phyloP scores from a whole-genome alignment of 64 coral and sea anemone species.

The Montipora sp. region DNA sequence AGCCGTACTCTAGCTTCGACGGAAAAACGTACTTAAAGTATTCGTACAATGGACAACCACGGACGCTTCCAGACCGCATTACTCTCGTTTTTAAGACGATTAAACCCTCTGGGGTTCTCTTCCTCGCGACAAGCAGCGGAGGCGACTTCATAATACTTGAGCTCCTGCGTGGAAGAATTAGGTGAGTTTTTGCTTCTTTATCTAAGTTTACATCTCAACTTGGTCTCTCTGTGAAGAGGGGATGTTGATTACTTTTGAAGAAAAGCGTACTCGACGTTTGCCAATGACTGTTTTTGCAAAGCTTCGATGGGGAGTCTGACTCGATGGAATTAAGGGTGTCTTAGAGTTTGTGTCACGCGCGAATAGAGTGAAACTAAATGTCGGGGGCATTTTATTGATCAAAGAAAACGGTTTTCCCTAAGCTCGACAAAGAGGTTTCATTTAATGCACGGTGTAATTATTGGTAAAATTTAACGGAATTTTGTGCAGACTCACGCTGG shows the following conservation, averaged over 20 bases:
- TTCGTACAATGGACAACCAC: slow-evolving; percentile 17
- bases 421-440: neutral
- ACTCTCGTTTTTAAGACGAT: slow-evolving; percentile 79
- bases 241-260: slow-evolving; percentile 41
- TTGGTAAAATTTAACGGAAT: slow-evolving; percentile 45
- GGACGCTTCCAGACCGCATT: slow-evolving; percentile 60
- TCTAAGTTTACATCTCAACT: slow-evolving; percentile 63
- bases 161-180: slow-evolving; percentile 88
- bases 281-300: slow-evolving; percentile 21
- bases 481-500: slow-evolving; percentile 31
- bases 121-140: slow-evolving; percentile 70
- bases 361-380: neutral
- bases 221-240: slow-evolving; percentile 41
- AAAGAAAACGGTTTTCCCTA: neutral
- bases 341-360: neutral
- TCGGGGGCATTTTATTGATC: neutral
- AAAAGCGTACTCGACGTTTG: neutral
- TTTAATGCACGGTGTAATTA: slow-evolving; percentile 44
- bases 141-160: slow-evolving; percentile 94
- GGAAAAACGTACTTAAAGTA: slow-evolving; percentile 81
- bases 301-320: slow-evolving; percentile 30
- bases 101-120: slow-evolving; percentile 78
- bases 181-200: slow-evolving; percentile 69
- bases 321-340: neutral
- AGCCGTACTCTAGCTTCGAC: slow-evolving; percentile 61